Evolutionary conservation across 2,113 vertebrate species (phyloP).

Genomic region (Hippotragus niger): DNA sequence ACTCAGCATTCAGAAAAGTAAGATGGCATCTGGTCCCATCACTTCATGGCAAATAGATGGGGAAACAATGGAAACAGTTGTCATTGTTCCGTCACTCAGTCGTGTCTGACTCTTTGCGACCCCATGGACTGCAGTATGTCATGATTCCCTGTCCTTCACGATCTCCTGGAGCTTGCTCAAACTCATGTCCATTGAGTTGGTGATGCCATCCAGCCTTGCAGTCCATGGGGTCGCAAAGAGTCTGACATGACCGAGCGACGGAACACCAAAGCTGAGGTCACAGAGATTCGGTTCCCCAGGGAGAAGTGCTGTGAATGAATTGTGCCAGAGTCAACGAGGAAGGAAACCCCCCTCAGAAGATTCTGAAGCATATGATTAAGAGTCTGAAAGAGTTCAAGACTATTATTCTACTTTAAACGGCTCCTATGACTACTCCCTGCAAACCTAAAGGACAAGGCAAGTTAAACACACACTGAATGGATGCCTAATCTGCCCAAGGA

Average conservation of each 20-base stretch:
- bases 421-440: rapidly evolving
- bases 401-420: not conserved
- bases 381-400: not conserved
- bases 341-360: not conserved
- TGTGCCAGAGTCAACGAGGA: not conserved
- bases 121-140: not conserved
- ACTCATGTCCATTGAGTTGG: not conserved
- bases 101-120: not conserved
- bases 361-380: not conserved
- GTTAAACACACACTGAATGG: not conserved
- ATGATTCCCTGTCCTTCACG: not conserved
- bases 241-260: not conserved
- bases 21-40: not conserved
- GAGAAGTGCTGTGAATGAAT: not conserved
- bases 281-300: not conserved
- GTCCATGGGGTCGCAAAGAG: not conserved
- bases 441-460: not conserved
- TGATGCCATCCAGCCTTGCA: not conserved
- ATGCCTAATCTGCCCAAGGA: not conserved
- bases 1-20: not conserved
- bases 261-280: not conserved
- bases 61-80: not conserved
- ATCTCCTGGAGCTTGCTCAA: not conserved
- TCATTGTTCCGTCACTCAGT: not conserved
- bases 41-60: not conserved